Percentiles rank a stretch among this genome's conserved stretches.
Conservation (phyloP, 2,888 invertebrate species). For the Amblyteles armatorius region DNA sequence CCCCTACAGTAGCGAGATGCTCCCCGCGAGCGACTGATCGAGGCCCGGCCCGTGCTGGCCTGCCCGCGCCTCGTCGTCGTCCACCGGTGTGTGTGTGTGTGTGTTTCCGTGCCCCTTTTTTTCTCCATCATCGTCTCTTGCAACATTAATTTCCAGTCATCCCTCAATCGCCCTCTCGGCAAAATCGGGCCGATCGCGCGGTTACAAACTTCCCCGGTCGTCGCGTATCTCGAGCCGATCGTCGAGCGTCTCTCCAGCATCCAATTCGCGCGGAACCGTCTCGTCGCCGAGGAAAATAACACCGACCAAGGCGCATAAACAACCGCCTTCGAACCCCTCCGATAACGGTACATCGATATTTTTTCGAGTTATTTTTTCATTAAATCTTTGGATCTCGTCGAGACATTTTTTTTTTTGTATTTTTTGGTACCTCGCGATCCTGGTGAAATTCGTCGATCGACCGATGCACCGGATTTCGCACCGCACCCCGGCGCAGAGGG, state of each 20-base stretch:
- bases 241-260: not conserved
- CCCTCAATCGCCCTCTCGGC: not conserved
- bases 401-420: not conserved
- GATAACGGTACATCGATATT: too few species aligned
- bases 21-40: constrained; percentile 79
- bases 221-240: not conserved
- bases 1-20: constrained; percentile 81
- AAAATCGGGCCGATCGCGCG: constrained; percentile 1
- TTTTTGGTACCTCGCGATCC: not conserved
- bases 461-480: not conserved
- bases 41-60: constrained; percentile 72
- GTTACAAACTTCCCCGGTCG: not conserved
- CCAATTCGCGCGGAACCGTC: not conserved
- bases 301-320: too few species aligned
- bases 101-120: constrained; percentile 17
- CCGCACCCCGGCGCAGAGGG: not conserved
- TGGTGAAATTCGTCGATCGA: not conserved
- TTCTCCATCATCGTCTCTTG: constrained; percentile 8
- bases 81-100: constrained; percentile 57
- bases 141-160: too few species aligned
- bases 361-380: not conserved
- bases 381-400: not conserved
- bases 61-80: constrained; percentile 63
- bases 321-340: too few species aligned
- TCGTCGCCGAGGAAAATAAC: too few species aligned